Evolutionary conservation across 1,140 invertebrate genomes (phyloP), one percentile per base, ranked within the genome.

Genomic region (Macrostomum lignano): DNA sequence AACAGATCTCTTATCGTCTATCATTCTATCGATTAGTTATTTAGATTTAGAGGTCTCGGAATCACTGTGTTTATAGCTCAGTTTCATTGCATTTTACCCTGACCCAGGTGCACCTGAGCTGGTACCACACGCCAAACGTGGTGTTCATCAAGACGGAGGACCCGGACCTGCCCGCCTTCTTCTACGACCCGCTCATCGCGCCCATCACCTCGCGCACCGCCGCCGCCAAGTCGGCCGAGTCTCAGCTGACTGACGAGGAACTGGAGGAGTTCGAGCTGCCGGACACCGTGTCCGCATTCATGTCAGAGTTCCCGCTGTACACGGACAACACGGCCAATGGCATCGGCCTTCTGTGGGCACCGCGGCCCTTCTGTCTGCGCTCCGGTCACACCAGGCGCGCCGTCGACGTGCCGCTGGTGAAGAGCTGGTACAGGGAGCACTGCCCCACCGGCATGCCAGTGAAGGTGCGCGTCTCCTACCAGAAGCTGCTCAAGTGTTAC

Each of bases 91-190:
- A n/a, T n/a, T n/a, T n/a, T n/a, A n/a, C n/a, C n/a, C n/a, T n/a
- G n/a, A n/a, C n/a, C n/a, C n/a, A n/a, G n/a, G 32, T 33, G 9
- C 32, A 33, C 5, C 9, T 33, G 4, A n/a, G 10, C 9, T 36
- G 34, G 78, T 98, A 98, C 60, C 91, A 96, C 54, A 74, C 79
- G 4, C 86, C 88, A 25, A 94, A 91, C 61, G 84, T 96, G 11
- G 82, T 96, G 1, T 98, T 82, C 49, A 96, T 98, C 44, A 96
- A 96, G 66, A 96, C 88, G 2, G 91, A 98, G 64, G 91, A 98
- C 69, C 86, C 88, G n/a, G 91, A 98, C 62, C 64, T 98, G 33
- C 91, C 91, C 14, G 91, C 88, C 0, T 98, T 96, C 56, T 96
- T 98, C 55, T 98, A 94, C 63, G 91, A 98, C 66, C 91, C 91